Evolutionary conservation across 64 coral and sea anemone genomes (phyloP), one percentile per base, ranked within the genome.

Genomic region (Exaiptasia diaphana): DNA sequence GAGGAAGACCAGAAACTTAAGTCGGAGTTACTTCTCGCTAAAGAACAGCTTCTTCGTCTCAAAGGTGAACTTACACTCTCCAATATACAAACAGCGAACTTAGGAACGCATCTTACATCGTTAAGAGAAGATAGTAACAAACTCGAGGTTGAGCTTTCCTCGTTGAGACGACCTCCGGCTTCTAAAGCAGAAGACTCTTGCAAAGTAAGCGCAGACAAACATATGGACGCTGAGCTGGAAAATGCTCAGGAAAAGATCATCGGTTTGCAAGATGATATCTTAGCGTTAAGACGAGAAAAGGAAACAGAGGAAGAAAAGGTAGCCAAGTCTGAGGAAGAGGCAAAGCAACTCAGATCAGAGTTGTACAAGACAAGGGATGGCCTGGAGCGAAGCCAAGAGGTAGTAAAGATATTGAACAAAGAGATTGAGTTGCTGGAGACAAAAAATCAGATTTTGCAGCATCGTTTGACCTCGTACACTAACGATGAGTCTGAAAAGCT

Each of bases 121-220:
- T 58, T 95, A 38, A 85, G 91, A 42, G 91, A 89, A 79, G 85
- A 95, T 23, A 95, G 91, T 44, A 95, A 82, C 33, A 88, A 90
- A 10, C 64, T 95, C 1, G 91, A 95, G 15, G 86, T 78, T 2
- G 91, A 95, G 62, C 50, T 95, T 32, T 89, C 86, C 20, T 83
- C 85, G 7, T 83, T 95, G 64, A 70, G 81, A 30, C 38, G 61
- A 23, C 36, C 60, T 68, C 86, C 86, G 2, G 64, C 59, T n/a
- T 34, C 80, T 33, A 41, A 63, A 0, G 33, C 71, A 36, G 59
- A 56, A 10, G 8, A 71, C 50, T 48, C 59, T 28, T 71, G 77
- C 5, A 11, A 74, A 36, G 64, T 55, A 14, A 73, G 18, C 26
- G 61, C 64, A 54, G 72, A 68, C 14, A 50, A 83, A 20, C 64